Percentiles rank a stretch among this genome's conserved stretches.
These are phyloP conservation scores for Prunella fulvescens DNA, from an alignment of 2,113 vertebrate genomes.

Conservation along the genomic window DNA sequence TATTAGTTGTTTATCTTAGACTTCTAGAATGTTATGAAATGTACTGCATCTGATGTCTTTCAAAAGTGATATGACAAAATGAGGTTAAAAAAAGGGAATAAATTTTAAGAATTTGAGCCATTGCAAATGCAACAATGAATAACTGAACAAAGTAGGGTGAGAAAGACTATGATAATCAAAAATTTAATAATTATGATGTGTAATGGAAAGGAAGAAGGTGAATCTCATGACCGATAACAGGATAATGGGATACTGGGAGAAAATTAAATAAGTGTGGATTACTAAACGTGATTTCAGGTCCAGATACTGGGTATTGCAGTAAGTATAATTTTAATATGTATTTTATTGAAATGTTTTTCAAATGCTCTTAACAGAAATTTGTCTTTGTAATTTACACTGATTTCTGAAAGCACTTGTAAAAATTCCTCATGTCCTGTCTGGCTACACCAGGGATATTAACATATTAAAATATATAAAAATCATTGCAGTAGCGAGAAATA, in stretches of 20 bases:
- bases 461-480: not conserved
- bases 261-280: not conserved
- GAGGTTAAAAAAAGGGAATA: not conserved
- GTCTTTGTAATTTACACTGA: not conserved
- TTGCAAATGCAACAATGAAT: not conserved
- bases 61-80: not conserved
- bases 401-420: not conserved
- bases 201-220: not conserved
- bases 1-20: not conserved
- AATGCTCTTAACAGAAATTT: not conserved
- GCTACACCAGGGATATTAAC: not conserved
- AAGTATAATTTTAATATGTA: not conserved
- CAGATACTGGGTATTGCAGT: not conserved
- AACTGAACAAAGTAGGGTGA: not conserved
- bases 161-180: not conserved
- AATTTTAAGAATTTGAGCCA: rapidly evolving
- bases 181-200: not conserved
- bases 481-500: not conserved
- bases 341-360: not conserved
- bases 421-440: not conserved
- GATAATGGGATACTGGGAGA: not conserved
- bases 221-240: not conserved
- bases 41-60: not conserved
- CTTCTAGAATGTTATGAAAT: not conserved
- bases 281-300: not conserved